Percentiles rank a stretch among this genome's conserved stretches.
Conservation (phyloP, 1,140 invertebrate genomes). For the Drosophila asahinai region DNA sequence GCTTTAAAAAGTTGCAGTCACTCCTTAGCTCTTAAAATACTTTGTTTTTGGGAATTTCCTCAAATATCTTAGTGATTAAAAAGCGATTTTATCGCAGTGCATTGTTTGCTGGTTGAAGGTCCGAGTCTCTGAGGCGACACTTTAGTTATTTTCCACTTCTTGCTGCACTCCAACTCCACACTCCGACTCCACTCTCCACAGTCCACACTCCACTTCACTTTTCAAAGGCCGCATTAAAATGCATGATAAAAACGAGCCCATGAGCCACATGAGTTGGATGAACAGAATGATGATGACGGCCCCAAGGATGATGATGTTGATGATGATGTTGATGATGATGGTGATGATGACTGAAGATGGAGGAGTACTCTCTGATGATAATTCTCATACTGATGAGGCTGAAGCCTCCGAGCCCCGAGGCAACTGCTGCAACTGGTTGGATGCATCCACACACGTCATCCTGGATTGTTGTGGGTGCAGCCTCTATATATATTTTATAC, state of each 20-base stretch:
- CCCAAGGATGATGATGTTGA: slow-evolving; percentile 27
- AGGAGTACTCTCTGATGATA: slow-evolving; percentile 32
- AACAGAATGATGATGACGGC: slow-evolving; percentile 32
- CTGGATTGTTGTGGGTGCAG: slow-evolving; percentile 54
- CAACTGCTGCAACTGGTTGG: slow-evolving; percentile 71
- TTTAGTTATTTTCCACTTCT: slow-evolving; percentile 83
- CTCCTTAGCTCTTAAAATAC: background rate
- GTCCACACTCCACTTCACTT: slow-evolving; percentile 69
- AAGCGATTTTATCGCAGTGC: slow-evolving; percentile 19
- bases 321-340: slow-evolving; percentile 25
- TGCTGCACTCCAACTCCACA: slow-evolving; percentile 48
- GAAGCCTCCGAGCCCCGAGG: slow-evolving; percentile 33
- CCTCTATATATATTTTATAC: slow-evolving; percentile 64
- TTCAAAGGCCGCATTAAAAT: slow-evolving; percentile 82
- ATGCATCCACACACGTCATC: slow-evolving; percentile 34
- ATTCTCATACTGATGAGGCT: slow-evolving; percentile 46
- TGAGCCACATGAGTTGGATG: slow-evolving; percentile 55
- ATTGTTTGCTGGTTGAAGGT: slow-evolving; percentile 23
- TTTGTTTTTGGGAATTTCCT: background rate
- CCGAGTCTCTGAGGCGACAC: slow-evolving; percentile 65
- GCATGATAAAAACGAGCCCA: slow-evolving; percentile 70
- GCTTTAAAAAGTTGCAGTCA: background rate
- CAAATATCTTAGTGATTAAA: slow-evolving; percentile 4
- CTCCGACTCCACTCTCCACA: background rate
- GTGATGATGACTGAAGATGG: slow-evolving; percentile 31